Evolutionary conservation across 2,113 vertebrate species (phyloP).

Genomic region (Percopsis transmontana): DNA sequence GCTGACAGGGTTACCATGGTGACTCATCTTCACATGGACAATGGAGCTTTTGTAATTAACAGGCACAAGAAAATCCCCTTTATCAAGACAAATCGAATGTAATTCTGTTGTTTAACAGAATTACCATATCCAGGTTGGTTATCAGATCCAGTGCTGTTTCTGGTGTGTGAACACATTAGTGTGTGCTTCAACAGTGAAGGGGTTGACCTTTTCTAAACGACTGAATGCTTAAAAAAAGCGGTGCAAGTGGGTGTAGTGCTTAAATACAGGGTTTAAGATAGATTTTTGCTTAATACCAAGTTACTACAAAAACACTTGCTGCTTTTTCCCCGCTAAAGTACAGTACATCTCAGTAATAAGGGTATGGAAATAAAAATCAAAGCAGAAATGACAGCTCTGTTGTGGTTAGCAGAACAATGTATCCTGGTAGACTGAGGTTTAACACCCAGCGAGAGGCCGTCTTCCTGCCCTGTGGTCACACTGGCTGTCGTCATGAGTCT

Average conservation of each 20-base stretch:
- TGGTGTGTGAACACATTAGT: not conserved
- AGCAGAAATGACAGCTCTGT: conserved; percentile 40
- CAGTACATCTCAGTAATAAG: conserved; percentile 21
- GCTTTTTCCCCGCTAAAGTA: too few relatives aligned
- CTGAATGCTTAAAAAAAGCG: not conserved
- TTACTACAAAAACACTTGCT: too few relatives aligned
- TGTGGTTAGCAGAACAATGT: conserved; percentile 60
- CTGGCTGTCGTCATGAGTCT: conserved; percentile 21
- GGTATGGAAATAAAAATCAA: conserved; percentile 32
- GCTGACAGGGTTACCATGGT: conserved; percentile 51
- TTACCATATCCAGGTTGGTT: too few relatives aligned
- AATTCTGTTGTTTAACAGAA: conserved; percentile 38
- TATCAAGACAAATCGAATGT: conserved; percentile 36
- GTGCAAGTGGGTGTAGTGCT: too few relatives aligned
- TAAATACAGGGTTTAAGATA: too few relatives aligned
- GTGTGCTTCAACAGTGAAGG: conserved; percentile 4
- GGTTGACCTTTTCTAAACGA: not conserved
- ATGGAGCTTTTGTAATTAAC: conserved; percentile 47
- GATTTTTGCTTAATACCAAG: too few relatives aligned
- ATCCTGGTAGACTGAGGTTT: conserved; percentile 40
- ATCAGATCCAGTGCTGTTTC: not conserved
- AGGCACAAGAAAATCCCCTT: conserved; percentile 32
- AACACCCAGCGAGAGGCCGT: conserved; percentile 19
- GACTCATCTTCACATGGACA: conserved; percentile 59
- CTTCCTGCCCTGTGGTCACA: conserved; percentile 27